Evolutionary conservation across 2,888 invertebrate genomes (phyloP), one percentile per base, ranked within the genome.

Genomic region (Ichneumon xanthorius): DNA sequence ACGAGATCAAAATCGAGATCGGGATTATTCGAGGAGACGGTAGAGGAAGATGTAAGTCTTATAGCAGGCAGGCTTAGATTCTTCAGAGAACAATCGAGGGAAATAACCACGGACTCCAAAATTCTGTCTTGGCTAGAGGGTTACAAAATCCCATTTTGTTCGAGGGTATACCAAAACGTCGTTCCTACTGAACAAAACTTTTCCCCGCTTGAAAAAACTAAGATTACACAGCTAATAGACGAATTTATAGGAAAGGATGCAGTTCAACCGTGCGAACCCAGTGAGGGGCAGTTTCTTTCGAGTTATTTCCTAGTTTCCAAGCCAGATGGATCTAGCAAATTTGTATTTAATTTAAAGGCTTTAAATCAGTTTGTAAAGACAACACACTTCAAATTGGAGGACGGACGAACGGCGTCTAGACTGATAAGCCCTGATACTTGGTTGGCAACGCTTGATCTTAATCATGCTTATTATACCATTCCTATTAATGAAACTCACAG

Each of bases 101-200:
- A 30, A 50, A 48, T 70, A 16, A 70, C 70, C 2, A 26, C 50
- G 0, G 70, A 70, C n/a, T 16, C 45, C 1, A 53, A 53, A 45
- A 33, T 70, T 33, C 30, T 70, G 2, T 50, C 70, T 4, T 70
- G 70, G 70, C 4, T 70, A 50, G n/a, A 70, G 6, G 84, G 88
- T 82, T 89, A 88, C 87, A 89, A 87, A 86, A 88, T 89, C 85
- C 84, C 89, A 86, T 89, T 89, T 89, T 87, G 85, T 80, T 61
- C 22, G n/a, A 22, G n/a, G 37, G 55, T 73, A n/a, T 6, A 14
- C 22, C 68, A 55, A 19, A 58, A 22, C 14, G 58, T 22, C 4
- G 9, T 26, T 37, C 73, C 73, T 16, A 1, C n/a, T 26, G 73
- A 45, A n/a, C 26, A 16, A 26, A 58, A 16, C 11, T 71, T 5